Evolutionary conservation across 2,113 vertebrate species (phyloP).

Genomic region (Macaca mulatta): DNA sequence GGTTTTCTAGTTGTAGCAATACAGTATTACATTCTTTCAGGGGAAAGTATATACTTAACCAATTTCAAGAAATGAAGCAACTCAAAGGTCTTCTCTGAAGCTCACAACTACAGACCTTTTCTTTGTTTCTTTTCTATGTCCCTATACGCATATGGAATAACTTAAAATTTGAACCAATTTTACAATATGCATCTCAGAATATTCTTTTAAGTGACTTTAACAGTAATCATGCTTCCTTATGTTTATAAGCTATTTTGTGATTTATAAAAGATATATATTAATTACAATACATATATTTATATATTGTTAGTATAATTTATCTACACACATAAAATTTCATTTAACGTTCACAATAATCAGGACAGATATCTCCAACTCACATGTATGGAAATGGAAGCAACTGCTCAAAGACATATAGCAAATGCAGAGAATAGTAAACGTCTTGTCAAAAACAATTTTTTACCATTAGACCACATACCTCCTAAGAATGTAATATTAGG

Average conservation of each 20-base stretch:
- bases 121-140: background rate
- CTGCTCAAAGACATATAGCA: background rate
- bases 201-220: conserved; percentile 25
- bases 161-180: background rate
- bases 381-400: background rate
- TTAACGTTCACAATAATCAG: background rate
- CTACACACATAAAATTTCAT: background rate
- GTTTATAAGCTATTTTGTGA: background rate
- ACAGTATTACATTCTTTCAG: background rate
- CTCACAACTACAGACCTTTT: background rate
- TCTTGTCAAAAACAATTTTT: background rate
- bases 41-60: background rate
- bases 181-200: background rate
- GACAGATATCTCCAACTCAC: background rate
- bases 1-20: background rate
- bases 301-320: background rate
- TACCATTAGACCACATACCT: background rate
- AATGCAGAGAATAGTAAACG: background rate
- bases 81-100: background rate
- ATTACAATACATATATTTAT: background rate
- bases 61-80: background rate
- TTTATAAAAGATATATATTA: background rate
- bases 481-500: background rate
- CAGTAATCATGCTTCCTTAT: background rate
- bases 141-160: background rate